Conservation (phyloP, 2,888 invertebrate species). For the Deroplatys truncata region DNA sequence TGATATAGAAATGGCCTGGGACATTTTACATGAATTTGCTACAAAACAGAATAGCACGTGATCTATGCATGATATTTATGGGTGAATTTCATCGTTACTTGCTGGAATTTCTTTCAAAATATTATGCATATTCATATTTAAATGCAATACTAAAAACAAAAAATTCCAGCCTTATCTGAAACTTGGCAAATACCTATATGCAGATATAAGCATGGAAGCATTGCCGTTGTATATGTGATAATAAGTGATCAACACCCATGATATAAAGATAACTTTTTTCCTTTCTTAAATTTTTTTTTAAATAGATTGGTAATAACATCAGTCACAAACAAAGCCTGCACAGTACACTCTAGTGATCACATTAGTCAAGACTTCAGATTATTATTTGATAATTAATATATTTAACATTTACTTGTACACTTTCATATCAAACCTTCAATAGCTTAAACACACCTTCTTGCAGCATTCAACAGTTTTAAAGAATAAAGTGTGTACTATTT, state of each 20-base stretch:
- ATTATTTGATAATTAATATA: background rate
- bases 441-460: background rate
- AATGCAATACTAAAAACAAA: background rate
- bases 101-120: background rate
- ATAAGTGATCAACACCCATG: background rate
- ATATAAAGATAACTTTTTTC: background rate
- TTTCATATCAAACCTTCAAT: background rate
- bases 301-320: background rate
- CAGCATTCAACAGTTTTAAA: background rate
- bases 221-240: background rate
- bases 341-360: background rate
- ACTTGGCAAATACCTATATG: background rate
- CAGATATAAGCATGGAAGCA: background rate
- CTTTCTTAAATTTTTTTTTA: background rate
- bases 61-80: slow-evolving; percentile 2
- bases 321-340: background rate
- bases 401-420: background rate
- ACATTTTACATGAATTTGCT: slow-evolving; percentile 88
- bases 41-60: slow-evolving; percentile 48
- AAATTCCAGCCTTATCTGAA: background rate
- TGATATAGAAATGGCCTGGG: slow-evolving; percentile 93
- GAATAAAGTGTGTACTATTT: background rate
- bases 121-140: background rate
- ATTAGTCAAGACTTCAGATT: background rate
- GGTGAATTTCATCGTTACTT: background rate